A percentile compares a stretch with the other conserved stretches of the same genome.
phyloP scores from a whole-genome alignment of 1,140 invertebrate species.

The Lepidurus couesii region DNA sequence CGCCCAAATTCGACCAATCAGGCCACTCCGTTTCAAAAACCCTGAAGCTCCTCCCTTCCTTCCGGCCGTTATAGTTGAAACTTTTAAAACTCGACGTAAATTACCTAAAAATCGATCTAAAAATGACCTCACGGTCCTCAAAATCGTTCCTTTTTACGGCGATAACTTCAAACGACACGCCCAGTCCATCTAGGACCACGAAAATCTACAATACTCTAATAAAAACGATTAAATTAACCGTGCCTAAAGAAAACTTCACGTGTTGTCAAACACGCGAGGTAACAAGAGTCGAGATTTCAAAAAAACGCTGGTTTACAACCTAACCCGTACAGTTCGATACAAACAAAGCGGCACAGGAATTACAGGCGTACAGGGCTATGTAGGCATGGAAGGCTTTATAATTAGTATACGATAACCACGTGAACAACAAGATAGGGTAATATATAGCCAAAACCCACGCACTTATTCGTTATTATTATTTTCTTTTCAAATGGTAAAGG shows the following conservation, averaged over 20 bases:
- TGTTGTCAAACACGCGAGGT: not conserved
- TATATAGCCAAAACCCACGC: constrained; percentile 18
- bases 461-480: not conserved
- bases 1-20: no score
- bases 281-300: not conserved
- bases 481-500: not conserved
- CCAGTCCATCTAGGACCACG: no score
- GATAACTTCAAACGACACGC: no score
- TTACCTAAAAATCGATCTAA: no score
- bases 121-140: no score
- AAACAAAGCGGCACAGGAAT: constrained; percentile 21
- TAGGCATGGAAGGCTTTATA: constrained; percentile 19
- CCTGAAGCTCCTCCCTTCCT: no score
- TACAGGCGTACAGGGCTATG: constrained; percentile 20
- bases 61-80: no score
- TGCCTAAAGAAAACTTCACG: not conserved
- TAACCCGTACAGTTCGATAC: constrained; percentile 21
- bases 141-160: no score
- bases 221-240: no score
- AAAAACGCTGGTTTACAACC: constrained; percentile 22
- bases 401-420: constrained; percentile 19
- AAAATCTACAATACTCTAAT: no score
- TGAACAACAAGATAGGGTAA: constrained; percentile 19
- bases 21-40: no score
- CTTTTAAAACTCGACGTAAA: no score